Percentiles rank a stretch among this genome's conserved stretches.
phyloP scores from a whole-genome alignment of 2,113 vertebrate genomes.

The Alethe diademata region DNA sequence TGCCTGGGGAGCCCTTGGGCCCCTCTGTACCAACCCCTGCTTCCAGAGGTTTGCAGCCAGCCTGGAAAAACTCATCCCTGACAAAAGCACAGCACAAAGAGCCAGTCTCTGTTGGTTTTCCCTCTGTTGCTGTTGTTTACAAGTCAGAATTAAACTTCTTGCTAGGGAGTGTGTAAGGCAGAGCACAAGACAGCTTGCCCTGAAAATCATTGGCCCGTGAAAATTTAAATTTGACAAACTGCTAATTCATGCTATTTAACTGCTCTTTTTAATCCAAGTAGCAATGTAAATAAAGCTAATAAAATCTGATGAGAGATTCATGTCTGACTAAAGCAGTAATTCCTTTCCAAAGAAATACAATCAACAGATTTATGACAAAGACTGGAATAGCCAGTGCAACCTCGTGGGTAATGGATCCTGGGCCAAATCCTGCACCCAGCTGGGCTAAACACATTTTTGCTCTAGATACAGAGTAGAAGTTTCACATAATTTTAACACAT shows the following conservation, averaged over 20 bases:
- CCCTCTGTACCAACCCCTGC: background rate
- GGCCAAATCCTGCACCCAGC: background rate
- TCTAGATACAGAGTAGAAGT: background rate
- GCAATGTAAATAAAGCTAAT: slow-evolving; percentile 43
- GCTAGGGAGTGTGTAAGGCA: background rate
- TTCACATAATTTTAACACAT: background rate
- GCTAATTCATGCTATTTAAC: background rate
- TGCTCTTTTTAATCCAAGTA: slow-evolving; percentile 25
- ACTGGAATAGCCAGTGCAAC: background rate
- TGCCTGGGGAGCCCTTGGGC: background rate
- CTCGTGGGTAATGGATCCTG: background rate
- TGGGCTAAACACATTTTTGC: background rate
- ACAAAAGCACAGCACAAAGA: background rate
- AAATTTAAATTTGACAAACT: slow-evolving; percentile 26
- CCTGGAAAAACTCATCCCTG: slow-evolving; percentile 33
- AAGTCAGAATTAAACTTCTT: background rate
- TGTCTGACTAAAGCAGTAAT: slow-evolving; percentile 2
- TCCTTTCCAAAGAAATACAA: slow-evolving; percentile 19
- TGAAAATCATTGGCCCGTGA: background rate
- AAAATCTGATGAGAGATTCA: slow-evolving; percentile 44
- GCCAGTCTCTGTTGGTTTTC: background rate
- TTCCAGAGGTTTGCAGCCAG: slow-evolving; percentile 33
- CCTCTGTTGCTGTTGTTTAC: background rate
- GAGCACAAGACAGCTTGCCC: background rate
- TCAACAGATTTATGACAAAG: background rate